Conservation (phyloP, 2,888 invertebrate species). For the Leptarthrus brevirostris region DNA sequence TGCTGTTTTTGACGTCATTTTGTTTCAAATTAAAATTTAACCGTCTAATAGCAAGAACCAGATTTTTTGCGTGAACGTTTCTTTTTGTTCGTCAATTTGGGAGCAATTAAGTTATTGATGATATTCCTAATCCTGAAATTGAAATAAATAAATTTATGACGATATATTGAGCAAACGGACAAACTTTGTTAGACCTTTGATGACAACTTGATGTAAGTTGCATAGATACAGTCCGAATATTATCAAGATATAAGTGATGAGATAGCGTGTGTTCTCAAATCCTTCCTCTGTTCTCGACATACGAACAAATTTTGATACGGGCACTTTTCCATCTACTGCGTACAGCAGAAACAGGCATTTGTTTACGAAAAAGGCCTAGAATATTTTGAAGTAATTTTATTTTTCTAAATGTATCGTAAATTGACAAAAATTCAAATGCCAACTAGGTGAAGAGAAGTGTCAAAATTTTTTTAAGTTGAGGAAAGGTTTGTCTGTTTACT, state of each 20-base stretch:
- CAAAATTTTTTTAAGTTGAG: too few species aligned
- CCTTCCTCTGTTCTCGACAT: slow-evolving; percentile 49
- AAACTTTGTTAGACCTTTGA: too few species aligned
- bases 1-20: slow-evolving; percentile 48
- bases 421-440: background rate
- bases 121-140: background rate
- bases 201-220: background rate
- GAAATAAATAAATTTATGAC: background rate
- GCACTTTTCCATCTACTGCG: slow-evolving; percentile 44
- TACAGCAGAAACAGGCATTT: slow-evolving; percentile 37
- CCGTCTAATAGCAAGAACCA: background rate
- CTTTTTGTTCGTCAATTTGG: background rate
- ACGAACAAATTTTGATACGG: slow-evolving; percentile 47
- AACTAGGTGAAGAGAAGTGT: too few species aligned
- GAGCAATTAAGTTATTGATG: background rate
- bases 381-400: background rate
- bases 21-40: background rate
- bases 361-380: slow-evolving; percentile 45
- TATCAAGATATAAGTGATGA: slow-evolving; percentile 6
- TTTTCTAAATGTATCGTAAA: background rate
- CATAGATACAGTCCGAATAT: background rate
- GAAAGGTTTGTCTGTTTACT: too few species aligned
- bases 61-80: background rate
- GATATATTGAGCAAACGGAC: too few species aligned
- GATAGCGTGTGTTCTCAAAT: slow-evolving; percentile 38